phyloP scores from a whole-genome alignment of 2,113 vertebrate genomes.

The Syngnathus floridae region DNA sequence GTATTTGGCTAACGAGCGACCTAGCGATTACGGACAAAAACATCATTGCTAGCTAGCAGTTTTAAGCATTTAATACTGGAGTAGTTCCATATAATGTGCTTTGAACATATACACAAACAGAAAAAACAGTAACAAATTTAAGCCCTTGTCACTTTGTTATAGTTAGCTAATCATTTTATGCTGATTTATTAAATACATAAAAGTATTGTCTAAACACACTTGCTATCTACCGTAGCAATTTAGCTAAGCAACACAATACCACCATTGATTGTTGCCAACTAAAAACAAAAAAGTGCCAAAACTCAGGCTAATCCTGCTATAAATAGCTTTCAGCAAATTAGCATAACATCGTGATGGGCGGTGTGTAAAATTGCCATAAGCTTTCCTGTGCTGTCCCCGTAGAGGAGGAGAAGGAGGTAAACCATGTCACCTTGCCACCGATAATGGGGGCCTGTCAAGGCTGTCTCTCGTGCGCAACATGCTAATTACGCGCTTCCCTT shows the following conservation, averaged over 20 bases:
- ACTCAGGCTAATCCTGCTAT: not conserved
- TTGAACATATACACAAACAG: no score
- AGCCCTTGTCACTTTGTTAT: no score
- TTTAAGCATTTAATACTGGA: no score
- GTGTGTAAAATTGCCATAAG: conserved; percentile 30
- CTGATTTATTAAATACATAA: no score
- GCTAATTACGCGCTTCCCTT: conserved; percentile 52
- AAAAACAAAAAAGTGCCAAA: not conserved
- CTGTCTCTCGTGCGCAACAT: conserved; percentile 41
- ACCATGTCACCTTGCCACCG: conserved; percentile 56
- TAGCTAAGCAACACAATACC: no score
- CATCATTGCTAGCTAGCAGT: no score
- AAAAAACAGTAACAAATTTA: no score
- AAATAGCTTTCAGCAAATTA: conserved; percentile 21
- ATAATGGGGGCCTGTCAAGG: conserved; percentile 55
- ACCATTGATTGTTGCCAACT: not conserved
- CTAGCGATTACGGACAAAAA: not conserved
- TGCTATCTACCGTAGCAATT: no score
- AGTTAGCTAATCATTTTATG: no score
- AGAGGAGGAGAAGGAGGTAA: conserved; percentile 45
- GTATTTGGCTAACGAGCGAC: no score
- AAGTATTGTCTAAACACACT: no score
- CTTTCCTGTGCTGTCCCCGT: conserved; percentile 26
- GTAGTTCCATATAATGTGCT: no score
- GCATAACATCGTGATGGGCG: conserved; percentile 9